These are phyloP conservation scores for Myathropa florea DNA, from an alignment of 2,888 invertebrate species.

Conservation along the genomic window DNA sequence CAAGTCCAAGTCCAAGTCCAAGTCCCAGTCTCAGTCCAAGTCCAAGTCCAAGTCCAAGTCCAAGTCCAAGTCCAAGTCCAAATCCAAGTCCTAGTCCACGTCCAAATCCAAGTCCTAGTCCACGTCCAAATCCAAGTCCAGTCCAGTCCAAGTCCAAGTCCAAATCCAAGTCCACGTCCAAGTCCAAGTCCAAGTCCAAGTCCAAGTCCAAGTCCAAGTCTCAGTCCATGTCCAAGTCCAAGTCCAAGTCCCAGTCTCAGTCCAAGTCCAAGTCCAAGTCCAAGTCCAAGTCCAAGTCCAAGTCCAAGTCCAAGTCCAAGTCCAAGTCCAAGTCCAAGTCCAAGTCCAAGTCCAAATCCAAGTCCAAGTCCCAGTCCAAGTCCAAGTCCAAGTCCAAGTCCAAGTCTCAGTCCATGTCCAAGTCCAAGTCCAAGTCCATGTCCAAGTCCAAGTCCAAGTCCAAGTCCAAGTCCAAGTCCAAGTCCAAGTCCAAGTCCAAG, in stretches of 20 bases:
- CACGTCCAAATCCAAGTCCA: background rate
- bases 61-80: background rate
- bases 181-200: background rate
- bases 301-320: background rate
- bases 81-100: background rate
- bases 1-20: background rate
- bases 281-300: background rate
- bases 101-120: background rate
- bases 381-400: background rate
- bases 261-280: background rate
- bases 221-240: background rate
- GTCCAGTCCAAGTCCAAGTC: background rate
- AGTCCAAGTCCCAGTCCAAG: background rate
- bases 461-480: background rate
- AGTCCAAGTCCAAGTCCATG: background rate
- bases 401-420: background rate
- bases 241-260: background rate
- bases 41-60: background rate
- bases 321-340: too few relatives aligned
- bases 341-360: background rate
- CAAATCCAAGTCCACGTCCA: background rate
- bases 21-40: background rate
- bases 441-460: background rate
- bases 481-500: conserved; percentile 8
- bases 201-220: background rate